Base-by-base conservation (phyloP, 2,888 invertebrate genomes). In the Agonopterix subpropinquella region DNA sequence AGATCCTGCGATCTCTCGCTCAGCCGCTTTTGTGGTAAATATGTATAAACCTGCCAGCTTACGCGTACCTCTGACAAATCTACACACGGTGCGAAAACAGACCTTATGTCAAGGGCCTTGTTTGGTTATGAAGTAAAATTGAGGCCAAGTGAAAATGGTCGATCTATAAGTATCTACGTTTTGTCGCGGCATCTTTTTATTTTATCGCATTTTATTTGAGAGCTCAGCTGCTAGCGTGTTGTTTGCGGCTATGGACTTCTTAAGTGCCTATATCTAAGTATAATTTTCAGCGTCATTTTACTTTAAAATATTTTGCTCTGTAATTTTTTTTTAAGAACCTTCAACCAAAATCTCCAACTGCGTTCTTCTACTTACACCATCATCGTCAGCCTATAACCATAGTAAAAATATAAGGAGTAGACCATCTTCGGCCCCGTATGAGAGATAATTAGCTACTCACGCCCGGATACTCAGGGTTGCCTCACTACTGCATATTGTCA, bases 21-120 rank as follows among this genome's bases (percentile, higher is more conserved):
- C 84, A 88, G 87, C 87, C 86, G 87, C 82, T 88, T 87, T 86
- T 84, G 86, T 84, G 87, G 87, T 86, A 88, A 87, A 87, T 87
- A 88, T 87, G 87, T 87, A 86, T 86, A 86, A 80, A 81, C 75
- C 75, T 68, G 70, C 77, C 60, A 75, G 69, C 57, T 61, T 73
- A 64, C 50, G 47, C 55, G 53, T 67, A 57, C 68, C 47, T 45
- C 45, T 52, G 47, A 8, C 11, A 42, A 42, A 45, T 15, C 43
- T 39, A 41, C 42, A 36, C 18, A 50, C 45, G 52, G 43, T 37
- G 48, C 64, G 39, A 76, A 60, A 65, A 54, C 60, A 54, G 50
- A 55, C 71, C 65, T 60, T 82, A 72, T 67, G 52, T 43, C 43
- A 18, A 7, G n/a, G 1, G 15, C 8, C 28, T 11, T 41, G 9